phyloP scores from a whole-genome alignment of 2,797 vertebrate genomes.

The Pelodytes ibericus region DNA sequence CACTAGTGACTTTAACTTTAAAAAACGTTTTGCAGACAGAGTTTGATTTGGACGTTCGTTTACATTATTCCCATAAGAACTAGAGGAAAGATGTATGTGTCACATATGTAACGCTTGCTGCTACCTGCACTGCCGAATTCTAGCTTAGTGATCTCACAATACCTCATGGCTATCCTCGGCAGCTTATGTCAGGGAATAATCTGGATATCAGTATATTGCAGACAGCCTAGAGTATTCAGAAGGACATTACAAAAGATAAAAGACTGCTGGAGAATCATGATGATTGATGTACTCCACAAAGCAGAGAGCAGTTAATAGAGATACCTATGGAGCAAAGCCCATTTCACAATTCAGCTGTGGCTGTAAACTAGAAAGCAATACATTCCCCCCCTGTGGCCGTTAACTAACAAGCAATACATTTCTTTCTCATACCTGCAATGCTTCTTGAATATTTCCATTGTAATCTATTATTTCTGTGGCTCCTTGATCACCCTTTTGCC shows the following conservation, averaged over 20 bases:
- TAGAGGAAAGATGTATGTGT: slow-evolving; percentile 12
- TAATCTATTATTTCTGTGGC: slow-evolving; percentile 97
- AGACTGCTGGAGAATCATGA: slow-evolving; percentile 49
- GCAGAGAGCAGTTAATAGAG: slow-evolving; percentile 25
- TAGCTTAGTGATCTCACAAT: slow-evolving; percentile 37
- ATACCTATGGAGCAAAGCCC: slow-evolving; percentile 19
- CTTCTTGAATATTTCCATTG: slow-evolving; percentile 97
- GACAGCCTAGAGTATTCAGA: slow-evolving; percentile 56
- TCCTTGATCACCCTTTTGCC: slow-evolving; percentile 95
- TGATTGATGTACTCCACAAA: slow-evolving; percentile 42
- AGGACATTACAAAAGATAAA: slow-evolving; percentile 56
- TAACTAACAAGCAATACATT: background rate
- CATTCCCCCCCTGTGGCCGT: background rate
- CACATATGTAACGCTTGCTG: slow-evolving; percentile 19
- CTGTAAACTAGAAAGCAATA: slow-evolving; percentile 30
- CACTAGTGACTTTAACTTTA: background rate
- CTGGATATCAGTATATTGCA: slow-evolving; percentile 46
- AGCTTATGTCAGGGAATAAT: slow-evolving; percentile 55
- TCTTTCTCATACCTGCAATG: slow-evolving; percentile 84
- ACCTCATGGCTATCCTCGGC: slow-evolving; percentile 51
- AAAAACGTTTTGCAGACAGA: background rate
- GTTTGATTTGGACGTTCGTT: slow-evolving; percentile 14
- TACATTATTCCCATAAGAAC: slow-evolving; percentile 11
- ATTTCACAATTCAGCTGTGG: slow-evolving; percentile 2
- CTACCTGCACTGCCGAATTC: slow-evolving; percentile 18